phyloP scores from a whole-genome alignment of 2,888 invertebrate species.

The Argyresthia goedartella region DNA sequence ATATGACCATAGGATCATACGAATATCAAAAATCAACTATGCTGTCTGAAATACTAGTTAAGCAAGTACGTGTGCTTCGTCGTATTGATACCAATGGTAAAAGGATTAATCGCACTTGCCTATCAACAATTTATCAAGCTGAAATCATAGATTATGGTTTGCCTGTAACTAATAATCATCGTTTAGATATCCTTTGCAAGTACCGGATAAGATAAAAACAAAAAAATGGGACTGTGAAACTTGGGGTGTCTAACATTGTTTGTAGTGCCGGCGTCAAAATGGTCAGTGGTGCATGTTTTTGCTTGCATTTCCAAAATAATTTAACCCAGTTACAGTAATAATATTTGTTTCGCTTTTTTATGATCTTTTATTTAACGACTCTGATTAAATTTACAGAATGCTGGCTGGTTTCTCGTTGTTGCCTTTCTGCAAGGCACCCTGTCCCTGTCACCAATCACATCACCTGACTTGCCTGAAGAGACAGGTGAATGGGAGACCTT shows the following conservation, averaged over 20 bases:
- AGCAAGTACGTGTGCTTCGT: no score
- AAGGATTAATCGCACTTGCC: background rate
- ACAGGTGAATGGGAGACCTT: constrained; percentile 38
- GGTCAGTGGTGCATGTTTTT: constrained; percentile 27
- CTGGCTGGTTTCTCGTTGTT: constrained; percentile 39
- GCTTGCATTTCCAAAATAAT: background rate
- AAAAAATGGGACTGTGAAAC: no score
- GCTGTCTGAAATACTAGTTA: background rate
- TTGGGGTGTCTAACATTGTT: no score
- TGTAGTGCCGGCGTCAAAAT: constrained; percentile 25
- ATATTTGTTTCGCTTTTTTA: background rate
- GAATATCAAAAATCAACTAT: no score
- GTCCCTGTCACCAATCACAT: constrained; percentile 37
- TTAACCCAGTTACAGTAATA: no score
- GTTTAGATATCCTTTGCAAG: no score
- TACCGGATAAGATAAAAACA: background rate
- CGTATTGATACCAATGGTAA: background rate
- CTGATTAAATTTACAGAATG: constrained; percentile 23
- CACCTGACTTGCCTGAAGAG: constrained; percentile 25
- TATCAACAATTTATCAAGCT: background rate
- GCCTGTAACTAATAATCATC: no score
- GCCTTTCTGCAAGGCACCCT: constrained; percentile 34
- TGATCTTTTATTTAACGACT: no score
- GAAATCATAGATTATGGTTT: background rate
- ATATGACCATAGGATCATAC: no score